Evolutionary conservation across 2,888 invertebrate species (phyloP).

Genomic region (Theretra japonica): DNA sequence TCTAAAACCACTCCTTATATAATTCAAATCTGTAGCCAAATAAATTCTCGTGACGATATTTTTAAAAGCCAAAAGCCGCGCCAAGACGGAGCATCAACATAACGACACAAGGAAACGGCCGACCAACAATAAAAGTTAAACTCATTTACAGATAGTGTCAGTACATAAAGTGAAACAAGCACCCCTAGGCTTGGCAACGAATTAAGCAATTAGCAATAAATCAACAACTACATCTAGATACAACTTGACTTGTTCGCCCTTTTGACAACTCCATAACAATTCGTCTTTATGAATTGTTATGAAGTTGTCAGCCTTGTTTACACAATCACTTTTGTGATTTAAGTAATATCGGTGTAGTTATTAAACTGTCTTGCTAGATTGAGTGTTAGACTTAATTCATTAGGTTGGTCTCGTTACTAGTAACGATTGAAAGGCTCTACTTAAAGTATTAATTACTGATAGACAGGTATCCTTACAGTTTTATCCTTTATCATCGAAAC

Average conservation of each 20-base stretch:
- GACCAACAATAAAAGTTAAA: constrained; percentile 1
- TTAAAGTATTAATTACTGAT: too few species aligned
- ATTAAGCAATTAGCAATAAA: constrained; percentile 27
- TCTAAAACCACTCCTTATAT: too few species aligned
- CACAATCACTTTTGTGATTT: not conserved
- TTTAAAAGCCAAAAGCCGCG: not conserved
- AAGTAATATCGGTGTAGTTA: not conserved
- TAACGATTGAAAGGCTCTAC: too few species aligned
- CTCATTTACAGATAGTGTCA: constrained; percentile 17
- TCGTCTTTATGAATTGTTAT: not conserved
- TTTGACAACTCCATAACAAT: constrained; percentile 23
- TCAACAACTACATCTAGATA: constrained; percentile 11
- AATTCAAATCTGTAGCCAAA: too few species aligned
- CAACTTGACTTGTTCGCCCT: constrained; percentile 11
- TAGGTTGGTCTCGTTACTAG: too few species aligned
- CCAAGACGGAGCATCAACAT: not conserved
- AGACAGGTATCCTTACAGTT: too few species aligned
- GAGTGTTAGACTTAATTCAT: too few species aligned
- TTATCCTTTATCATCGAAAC: too few species aligned
- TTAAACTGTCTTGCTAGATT: not conserved
- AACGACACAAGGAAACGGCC: not conserved
- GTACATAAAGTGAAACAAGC: constrained; percentile 5
- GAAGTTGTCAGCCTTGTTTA: not conserved
- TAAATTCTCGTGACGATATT: too few species aligned
- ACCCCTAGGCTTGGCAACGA: constrained; percentile 16